Conservation (phyloP, 2,113 vertebrate genomes). For the Rhabdornis inornatus region DNA sequence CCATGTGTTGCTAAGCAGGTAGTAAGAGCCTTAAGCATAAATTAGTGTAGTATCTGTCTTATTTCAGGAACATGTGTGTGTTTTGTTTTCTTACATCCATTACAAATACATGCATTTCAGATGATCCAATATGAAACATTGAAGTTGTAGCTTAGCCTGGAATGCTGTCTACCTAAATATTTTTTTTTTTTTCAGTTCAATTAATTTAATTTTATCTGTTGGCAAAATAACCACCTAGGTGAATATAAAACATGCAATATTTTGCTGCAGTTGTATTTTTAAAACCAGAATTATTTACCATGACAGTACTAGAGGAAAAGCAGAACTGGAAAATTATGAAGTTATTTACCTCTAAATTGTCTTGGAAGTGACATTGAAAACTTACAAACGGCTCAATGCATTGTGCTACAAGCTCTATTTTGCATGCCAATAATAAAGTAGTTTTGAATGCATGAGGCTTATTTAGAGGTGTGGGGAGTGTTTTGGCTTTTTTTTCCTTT, state of each 20-base stretch:
- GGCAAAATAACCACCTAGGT: not conserved
- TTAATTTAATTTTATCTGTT: conserved; percentile 60
- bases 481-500: not conserved
- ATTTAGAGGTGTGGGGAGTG: not conserved
- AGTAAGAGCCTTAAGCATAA: not conserved
- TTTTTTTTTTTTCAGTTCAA: conserved; percentile 12
- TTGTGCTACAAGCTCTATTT: not conserved
- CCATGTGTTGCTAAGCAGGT: not conserved
- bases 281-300: not conserved
- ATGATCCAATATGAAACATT: conserved; percentile 27
- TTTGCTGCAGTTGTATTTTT: not conserved
- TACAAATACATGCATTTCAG: conserved; percentile 43
- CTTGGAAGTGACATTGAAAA: not conserved
- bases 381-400: not conserved
- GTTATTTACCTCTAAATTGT: not conserved
- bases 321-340: conserved; percentile 15
- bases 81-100: conserved; percentile 34
- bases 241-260: conserved; percentile 29
- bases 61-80: not conserved
- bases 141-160: conserved; percentile 30
- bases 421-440: not conserved
- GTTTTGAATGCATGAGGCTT: not conserved
- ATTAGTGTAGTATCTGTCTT: not conserved
- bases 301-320: not conserved
- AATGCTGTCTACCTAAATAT: conserved; percentile 45